Base-by-base conservation (phyloP, 2,797 vertebrate species). In the Peromyscus aztecus region DNA sequence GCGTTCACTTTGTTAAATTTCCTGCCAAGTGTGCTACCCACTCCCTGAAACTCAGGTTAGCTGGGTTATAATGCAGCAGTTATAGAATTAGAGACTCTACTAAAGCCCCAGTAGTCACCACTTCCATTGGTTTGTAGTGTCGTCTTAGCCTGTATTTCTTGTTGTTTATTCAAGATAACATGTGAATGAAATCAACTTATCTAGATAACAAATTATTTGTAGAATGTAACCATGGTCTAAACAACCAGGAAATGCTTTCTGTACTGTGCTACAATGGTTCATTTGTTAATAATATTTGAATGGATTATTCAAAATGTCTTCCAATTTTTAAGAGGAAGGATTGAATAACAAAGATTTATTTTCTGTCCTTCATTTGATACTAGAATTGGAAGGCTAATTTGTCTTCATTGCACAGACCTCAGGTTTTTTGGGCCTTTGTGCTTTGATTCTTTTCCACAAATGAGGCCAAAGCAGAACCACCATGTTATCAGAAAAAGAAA, bases 361-460 rank as follows among this genome's bases (percentile, higher is more conserved):
- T 96, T 91, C 59, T 63, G 87, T 63, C 16, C 2, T 24, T 24
- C 21, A 6, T 11, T 71, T 71, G 90, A 94, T 93, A 75, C 57
- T 80, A 78, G 0, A 59, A 1, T 37, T 83, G 40, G 34, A 92
- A 92, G 31, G 75, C 67, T 61, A 29, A 91, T 43, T 76, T 67
- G 19, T 71, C 52, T 94, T 55, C 14, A 21, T 34, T 31, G 37
- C 12, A 46, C 43, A 82, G 21, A 77, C 29, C 21, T 78, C 67
- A 80, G 73, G 34, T 37, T 89, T 93, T 61, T 61, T 89, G 73
- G 65, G 59, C 19, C 40, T 17, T 31, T 43, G 8, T 46, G 87
- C n/a, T 65, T 3, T 96, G 77, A 40, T 37, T 59, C 85, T 95
- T 97, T 78, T 81, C 40, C 34, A 63, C 23, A 94, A 92, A 73